Conservation (phyloP, 2,113 vertebrate genomes). For the Bungarus multicinctus region DNA sequence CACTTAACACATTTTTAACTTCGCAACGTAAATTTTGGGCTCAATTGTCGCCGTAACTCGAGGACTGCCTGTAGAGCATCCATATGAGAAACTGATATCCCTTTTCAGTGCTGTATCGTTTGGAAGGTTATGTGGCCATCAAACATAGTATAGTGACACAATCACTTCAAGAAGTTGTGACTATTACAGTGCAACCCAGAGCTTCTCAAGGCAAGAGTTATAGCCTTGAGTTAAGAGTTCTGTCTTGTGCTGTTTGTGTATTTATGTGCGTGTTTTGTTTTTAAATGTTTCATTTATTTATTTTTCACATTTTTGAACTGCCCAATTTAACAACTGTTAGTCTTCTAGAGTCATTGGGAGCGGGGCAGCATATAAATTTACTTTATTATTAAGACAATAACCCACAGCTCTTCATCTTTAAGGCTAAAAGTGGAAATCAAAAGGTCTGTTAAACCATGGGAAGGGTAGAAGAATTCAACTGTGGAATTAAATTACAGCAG, state of each 20-base stretch:
- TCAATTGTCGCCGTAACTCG: too few relatives aligned
- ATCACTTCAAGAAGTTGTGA: not conserved
- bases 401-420: not conserved
- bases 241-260: not conserved
- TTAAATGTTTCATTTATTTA: not conserved
- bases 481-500: not conserved
- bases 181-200: not conserved
- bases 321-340: not conserved
- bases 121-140: too few relatives aligned
- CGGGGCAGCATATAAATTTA: not conserved
- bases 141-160: not conserved
- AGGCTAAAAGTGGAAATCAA: not conserved
- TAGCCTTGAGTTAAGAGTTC: not conserved
- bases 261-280: not conserved
- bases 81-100: too few relatives aligned
- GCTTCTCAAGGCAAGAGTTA: not conserved
- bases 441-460: not conserved
- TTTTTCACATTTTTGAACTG: too few relatives aligned
- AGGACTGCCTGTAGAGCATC: too few relatives aligned
- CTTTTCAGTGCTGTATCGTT: too few relatives aligned
- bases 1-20: too few relatives aligned
- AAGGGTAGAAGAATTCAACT: not conserved
- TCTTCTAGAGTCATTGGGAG: not conserved
- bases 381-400: not conserved
- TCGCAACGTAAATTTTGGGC: too few relatives aligned